A percentile compares a stretch with the other conserved stretches of the same genome.
Conservation (phyloP, 2,113 vertebrate genomes). For the Syngnathus scovelli region DNA sequence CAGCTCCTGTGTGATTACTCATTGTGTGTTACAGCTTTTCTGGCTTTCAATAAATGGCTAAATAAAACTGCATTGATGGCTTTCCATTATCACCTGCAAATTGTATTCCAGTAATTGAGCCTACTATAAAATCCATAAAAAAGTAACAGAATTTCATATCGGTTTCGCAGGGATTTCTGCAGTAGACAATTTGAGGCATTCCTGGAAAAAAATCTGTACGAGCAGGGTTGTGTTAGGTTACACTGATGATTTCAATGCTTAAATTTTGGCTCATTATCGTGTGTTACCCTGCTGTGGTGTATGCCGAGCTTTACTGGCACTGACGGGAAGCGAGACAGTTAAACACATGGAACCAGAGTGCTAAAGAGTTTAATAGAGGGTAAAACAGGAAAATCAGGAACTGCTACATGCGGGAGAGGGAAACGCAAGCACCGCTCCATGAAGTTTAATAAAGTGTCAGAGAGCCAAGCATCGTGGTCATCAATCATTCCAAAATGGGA, state of each 20-base stretch:
- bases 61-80: too few relatives aligned
- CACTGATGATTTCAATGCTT: not conserved
- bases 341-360: not conserved
- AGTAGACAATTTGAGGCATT: too few relatives aligned
- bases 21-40: too few relatives aligned
- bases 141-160: too few relatives aligned
- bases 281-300: not conserved
- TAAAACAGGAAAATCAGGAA: constrained; percentile 17
- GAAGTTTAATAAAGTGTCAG: constrained; percentile 61
- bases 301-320: not conserved
- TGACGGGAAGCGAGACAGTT: constrained; percentile 1
- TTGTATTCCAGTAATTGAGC: too few relatives aligned
- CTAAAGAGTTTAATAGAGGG: not conserved
- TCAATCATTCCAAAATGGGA: constrained; percentile 59
- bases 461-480: constrained; percentile 54
- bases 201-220: too few relatives aligned
- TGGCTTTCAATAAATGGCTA: too few relatives aligned
- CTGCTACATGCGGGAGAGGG: constrained; percentile 7
- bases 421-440: constrained; percentile 23
- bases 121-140: too few relatives aligned
- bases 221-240: too few relatives aligned
- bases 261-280: not conserved
- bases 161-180: too few relatives aligned
- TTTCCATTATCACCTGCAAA: too few relatives aligned
- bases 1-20: too few relatives aligned